Conservation (phyloP, 2,113 vertebrate species). For the Hippoglossus stenolepis region DNA sequence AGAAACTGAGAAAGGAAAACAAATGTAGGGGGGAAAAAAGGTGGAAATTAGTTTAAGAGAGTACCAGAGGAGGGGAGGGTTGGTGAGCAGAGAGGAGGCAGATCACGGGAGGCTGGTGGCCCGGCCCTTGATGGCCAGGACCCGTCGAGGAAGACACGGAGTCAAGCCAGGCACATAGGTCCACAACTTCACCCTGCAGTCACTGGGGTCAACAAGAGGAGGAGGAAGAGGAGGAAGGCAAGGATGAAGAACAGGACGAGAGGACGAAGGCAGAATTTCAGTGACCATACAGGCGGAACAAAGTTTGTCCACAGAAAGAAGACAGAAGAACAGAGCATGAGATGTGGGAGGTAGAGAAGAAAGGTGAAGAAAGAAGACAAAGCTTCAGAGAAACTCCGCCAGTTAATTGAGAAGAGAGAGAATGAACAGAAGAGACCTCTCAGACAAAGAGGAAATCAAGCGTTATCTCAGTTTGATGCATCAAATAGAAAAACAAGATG, state of each 20-base stretch:
- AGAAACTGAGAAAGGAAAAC: constrained; percentile 26
- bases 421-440: background rate
- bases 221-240: constrained; percentile 2
- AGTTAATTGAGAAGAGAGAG: constrained; percentile 17
- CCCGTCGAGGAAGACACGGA: constrained; percentile 96
- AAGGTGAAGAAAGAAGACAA: background rate
- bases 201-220: constrained; percentile 81
- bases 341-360: background rate
- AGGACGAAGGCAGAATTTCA: constrained; percentile 57
- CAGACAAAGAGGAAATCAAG: constrained; percentile 1
- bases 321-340: constrained; percentile 19
- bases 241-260: constrained; percentile 51
- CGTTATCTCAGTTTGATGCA: constrained; percentile 10
- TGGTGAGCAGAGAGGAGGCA: constrained; percentile 69
- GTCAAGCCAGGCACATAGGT: constrained; percentile 97
- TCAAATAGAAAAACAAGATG: constrained; percentile 18
- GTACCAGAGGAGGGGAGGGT: constrained; percentile 68
- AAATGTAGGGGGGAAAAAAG: constrained; percentile 54
- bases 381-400: background rate
- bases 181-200: constrained; percentile 99
- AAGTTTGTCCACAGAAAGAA: constrained; percentile 6
- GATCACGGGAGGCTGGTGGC: constrained; percentile 97
- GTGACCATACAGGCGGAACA: constrained; percentile 21
- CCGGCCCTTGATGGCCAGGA: constrained; percentile 98
- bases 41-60: constrained; percentile 51